These are phyloP conservation scores for Cephus rjabovi DNA, from an alignment of 2,888 invertebrate species.

Conservation along the genomic window DNA sequence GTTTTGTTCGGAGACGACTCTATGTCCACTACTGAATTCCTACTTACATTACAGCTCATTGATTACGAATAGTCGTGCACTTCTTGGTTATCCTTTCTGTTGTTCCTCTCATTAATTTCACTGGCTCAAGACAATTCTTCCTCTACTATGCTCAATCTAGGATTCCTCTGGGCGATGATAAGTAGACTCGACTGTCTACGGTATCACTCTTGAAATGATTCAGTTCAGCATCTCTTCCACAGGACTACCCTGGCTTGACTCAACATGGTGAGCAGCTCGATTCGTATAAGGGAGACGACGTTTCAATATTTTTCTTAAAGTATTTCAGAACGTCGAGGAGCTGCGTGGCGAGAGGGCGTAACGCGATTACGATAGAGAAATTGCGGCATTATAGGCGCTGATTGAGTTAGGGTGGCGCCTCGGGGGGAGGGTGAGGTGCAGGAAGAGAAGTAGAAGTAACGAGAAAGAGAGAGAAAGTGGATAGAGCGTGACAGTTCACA, in stretches of 20 bases:
- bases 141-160: background rate
- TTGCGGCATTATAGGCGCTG: constrained; percentile 64
- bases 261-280: background rate
- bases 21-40: constrained; percentile 43
- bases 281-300: constrained; percentile 9
- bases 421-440: constrained; percentile 35
- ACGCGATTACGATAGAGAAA: constrained; percentile 63
- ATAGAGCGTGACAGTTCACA: constrained; percentile 15
- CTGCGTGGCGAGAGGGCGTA: constrained; percentile 41
- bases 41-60: constrained; percentile 38
- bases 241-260: background rate
- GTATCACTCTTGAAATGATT: background rate
- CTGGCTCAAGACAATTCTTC: background rate
- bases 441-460: constrained; percentile 10
- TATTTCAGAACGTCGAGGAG: constrained; percentile 23
- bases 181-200: background rate
- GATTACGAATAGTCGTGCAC: constrained; percentile 38
- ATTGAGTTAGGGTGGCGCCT: constrained; percentile 60
- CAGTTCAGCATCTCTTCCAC: background rate
- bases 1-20: constrained; percentile 44
- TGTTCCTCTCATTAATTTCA: background rate
- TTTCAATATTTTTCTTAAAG: constrained; percentile 41
- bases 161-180: background rate
- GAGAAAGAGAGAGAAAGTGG: constrained; percentile 6
- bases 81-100: constrained; percentile 4